phyloP scores from a whole-genome alignment of 2,888 invertebrate genomes.

The Drosophila paucipuncta region DNA sequence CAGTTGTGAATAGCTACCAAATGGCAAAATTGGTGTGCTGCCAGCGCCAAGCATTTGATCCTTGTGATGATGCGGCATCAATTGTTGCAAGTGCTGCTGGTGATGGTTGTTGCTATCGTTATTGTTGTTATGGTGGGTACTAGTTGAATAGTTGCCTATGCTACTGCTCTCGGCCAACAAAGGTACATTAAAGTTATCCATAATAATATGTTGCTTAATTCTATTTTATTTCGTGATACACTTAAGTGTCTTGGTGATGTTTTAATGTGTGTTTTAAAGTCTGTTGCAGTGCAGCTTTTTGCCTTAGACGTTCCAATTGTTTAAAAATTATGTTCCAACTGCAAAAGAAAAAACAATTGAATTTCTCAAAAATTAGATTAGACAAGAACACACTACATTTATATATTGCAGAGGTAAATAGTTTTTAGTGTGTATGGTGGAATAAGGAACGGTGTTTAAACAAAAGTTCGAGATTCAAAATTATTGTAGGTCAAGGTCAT shows the following conservation, averaged over 20 bases:
- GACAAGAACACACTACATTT: neutral
- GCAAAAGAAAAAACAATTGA: neutral
- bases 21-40: constrained; percentile 67
- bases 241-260: constrained; percentile 26
- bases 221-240: constrained; percentile 59
- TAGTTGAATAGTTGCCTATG: constrained; percentile 46
- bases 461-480: neutral
- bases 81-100: constrained; percentile 39
- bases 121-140: constrained; percentile 32
- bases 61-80: constrained; percentile 73
- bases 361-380: neutral
- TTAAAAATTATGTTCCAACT: constrained; percentile 15
- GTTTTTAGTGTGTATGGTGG: too few species aligned
- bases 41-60: constrained; percentile 82
- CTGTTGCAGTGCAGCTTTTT: constrained; percentile 13
- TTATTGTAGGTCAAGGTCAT: constrained; percentile 64
- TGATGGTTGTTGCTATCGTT: constrained; percentile 43
- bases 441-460: constrained; percentile 11
- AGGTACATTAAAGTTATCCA: constrained; percentile 79
- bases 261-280: constrained; percentile 12
- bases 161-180: constrained; percentile 67
- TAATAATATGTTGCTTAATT: constrained; percentile 45
- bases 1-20: constrained; percentile 59
- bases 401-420: neutral
- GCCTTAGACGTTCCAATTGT: constrained; percentile 24